Base-by-base conservation (phyloP, 2,113 vertebrate species). In the Clarias macrocephalus region DNA sequence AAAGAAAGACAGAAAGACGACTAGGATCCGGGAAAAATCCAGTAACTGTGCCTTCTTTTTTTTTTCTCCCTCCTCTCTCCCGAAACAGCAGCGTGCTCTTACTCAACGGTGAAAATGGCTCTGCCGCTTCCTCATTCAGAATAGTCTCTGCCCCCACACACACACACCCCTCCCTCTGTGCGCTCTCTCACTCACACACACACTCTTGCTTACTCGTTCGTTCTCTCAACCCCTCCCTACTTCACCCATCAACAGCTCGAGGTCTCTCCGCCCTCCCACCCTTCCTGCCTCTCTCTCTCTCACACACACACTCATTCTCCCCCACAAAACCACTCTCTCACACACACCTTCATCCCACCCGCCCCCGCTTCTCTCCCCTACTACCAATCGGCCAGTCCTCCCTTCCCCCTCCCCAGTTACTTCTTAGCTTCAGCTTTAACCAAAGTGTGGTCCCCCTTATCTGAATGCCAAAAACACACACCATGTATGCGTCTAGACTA, bases 101-200 rank as follows among this genome's bases (percentile, higher is more conserved):
- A 92, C 94, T 95, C 94, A 94, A 94, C 91, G 93, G 93, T 93
- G 94, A 95, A 95, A 95, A 96, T 95, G 95, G 95, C 94, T 95
- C 92, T 93, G 91, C 94, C 91, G 94, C 95, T 96, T 95, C 95
- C 95, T 95, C 94, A 94, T 95, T 96, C 93, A 94, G 91, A 87
- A 28, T 85, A 92, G 93, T 87, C 92, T 93, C 94, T 92, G 92
- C 94, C 94, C 94, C 94, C 93, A 92, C 94, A 94, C 93, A 92
- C 85, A 91, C 90, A 91, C 92, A 89, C 88, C 91, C 90, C 92
- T 91, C 89, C 91, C 90, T 90, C 89, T 87, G 65, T 25, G 66
- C 33, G 65, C 82, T 33, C 88, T 92, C 94, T 87, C 91, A 87
- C 89, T 91, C 68, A 54, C 84, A 81, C 84, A 83, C 94, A 93